These are phyloP conservation scores for Acestrorhynchus altus DNA, from an alignment of 2,797 vertebrate species.

Conservation along the genomic window DNA sequence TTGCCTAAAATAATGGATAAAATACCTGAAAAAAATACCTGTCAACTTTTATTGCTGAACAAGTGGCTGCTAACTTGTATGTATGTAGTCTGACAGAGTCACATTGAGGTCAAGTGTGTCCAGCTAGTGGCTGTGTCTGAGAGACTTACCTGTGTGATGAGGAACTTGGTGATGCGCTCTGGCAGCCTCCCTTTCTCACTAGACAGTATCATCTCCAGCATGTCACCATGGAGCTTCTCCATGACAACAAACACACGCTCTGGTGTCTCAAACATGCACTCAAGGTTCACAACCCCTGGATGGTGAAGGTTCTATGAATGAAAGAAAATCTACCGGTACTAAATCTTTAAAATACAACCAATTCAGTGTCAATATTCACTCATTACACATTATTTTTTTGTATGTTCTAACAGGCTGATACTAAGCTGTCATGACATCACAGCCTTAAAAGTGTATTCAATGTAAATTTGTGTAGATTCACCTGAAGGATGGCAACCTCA, in stretches of 20 bases:
- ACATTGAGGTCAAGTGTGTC: background rate
- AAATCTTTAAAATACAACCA: constrained; percentile 2
- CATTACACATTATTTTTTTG: background rate
- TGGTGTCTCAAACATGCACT: constrained; percentile 97
- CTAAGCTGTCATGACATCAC: background rate
- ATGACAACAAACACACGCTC: constrained; percentile 97
- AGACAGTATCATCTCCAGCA: constrained; percentile 98
- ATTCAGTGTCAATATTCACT: background rate
- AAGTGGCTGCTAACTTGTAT: constrained; percentile 6
- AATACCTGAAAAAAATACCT: background rate
- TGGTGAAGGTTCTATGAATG: constrained; percentile 88
- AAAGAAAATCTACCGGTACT: background rate
- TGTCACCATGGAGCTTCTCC: constrained; percentile 98
- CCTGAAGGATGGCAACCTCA: constrained; percentile 98
- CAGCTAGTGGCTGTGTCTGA: background rate
- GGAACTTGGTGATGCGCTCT: constrained; percentile 94
- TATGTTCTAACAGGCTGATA: background rate
- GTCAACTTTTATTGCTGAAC: background rate
- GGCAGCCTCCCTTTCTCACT: constrained; percentile 95
- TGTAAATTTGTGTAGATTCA: constrained; percentile 61
- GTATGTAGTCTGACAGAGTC: constrained; percentile 14
- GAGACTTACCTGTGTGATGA: constrained; percentile 90
- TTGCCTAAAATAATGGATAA: background rate
- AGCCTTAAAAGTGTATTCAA: constrained; percentile 4
- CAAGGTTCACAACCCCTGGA: constrained; percentile 93